phyloP scores from a whole-genome alignment of 2,113 vertebrate genomes.

The Stigmatopora argus region DNA sequence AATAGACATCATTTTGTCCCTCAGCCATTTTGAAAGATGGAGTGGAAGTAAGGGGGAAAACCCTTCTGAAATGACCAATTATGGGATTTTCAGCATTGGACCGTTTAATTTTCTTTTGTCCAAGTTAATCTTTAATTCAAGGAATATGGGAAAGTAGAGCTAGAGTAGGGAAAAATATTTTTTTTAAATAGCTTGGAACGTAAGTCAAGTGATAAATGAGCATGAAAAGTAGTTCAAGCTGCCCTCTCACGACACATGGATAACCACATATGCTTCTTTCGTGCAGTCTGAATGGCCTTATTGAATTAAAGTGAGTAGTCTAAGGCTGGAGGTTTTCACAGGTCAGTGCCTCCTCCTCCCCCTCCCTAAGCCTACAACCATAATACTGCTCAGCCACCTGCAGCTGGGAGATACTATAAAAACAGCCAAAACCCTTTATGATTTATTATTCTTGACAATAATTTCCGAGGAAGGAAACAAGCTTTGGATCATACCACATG shows the following conservation, averaged over 20 bases:
- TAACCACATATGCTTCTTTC: conserved; percentile 39
- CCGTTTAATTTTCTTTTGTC: not conserved
- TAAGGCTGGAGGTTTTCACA: conserved; percentile 48
- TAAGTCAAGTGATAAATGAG: conserved; percentile 24
- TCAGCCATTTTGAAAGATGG: conserved; percentile 22
- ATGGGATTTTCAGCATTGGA: not conserved
- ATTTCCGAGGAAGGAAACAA: not conserved
- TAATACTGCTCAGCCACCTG: conserved; percentile 46
- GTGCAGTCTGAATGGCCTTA: conserved; percentile 37
- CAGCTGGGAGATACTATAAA: conserved; percentile 23
- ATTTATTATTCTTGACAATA: not conserved
- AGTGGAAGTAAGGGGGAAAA: conserved; percentile 23
- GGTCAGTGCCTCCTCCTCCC: conserved; percentile 42
- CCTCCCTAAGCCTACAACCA: conserved; percentile 38
- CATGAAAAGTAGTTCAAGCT: conserved; percentile 5
- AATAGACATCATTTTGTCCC: conserved; percentile 33
- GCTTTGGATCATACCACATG: not conserved
- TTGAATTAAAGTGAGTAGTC: conserved; percentile 48
- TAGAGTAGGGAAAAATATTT: not conserved
- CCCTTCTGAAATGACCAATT: not conserved
- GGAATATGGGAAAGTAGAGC: not conserved
- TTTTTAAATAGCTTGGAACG: conserved; percentile 13
- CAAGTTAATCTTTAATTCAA: not conserved
- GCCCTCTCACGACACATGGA: conserved; percentile 26
- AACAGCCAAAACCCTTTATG: not conserved